Evolutionary conservation across 2,888 invertebrate species (phyloP), one percentile per base, ranked within the genome.

Genomic region (Patella caerulea): DNA sequence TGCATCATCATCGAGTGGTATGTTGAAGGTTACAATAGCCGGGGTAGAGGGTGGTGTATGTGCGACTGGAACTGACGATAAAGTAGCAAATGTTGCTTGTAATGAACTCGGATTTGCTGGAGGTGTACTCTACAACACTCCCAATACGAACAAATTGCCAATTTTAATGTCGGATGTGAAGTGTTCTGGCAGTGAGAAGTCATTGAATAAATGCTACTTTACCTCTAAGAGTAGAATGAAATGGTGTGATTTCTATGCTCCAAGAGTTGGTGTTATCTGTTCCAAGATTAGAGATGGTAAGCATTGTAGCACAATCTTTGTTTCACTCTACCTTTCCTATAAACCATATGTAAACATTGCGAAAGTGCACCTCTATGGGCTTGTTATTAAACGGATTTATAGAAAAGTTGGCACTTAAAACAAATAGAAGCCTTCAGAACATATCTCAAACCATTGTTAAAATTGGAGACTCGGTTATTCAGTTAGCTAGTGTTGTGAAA

Each of bases 211-310:
- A 65, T 65, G 65, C 65, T 45, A 45, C 45, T 19, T 19, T n/a
- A 65, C 65, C n/a, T 7, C 65, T 19, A 65, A 65, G 14, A 65
- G 19, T 19, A n/a, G 1, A n/a, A 65, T 9, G 0, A 19, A n/a
- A n/a, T 65, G 65, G 65, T 65, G 65, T 19, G 14, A 65, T 19
- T 65, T n/a, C 65, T 65, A 65, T 19, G 65, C 65, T 65, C 65
- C 65, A 65, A n/a, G 65, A n/a, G 65, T 19, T 9, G 65, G 65
- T 9, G 65, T 65, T n/a, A n/a, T 65, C 3, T 65, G 65, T 19
- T 65, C 7, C 65, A 4, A 65, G 4, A 9, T 9, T 45, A 45
- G 0, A 4, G 45, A 45, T 45, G 45, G 45, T 45, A 45, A 45
- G 45, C 9, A 45, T 45, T 9, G 45, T 45, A 3, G 45, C 7